Evolutionary conservation across 2,888 invertebrate species (phyloP).

Genomic region (Saturnia pavonia): DNA sequence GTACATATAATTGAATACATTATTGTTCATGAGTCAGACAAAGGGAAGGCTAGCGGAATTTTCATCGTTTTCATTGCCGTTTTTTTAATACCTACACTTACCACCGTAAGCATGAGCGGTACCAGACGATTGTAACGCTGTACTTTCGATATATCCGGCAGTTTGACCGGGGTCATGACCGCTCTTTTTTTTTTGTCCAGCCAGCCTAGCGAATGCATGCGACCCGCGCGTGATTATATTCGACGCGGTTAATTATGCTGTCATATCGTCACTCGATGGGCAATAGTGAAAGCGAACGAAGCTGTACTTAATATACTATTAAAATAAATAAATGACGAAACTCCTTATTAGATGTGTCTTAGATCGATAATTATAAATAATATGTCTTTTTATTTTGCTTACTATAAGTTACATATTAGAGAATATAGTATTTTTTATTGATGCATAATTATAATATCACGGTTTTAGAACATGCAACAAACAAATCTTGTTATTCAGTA

Average conservation of each 20-base stretch:
- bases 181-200: slow-evolving; percentile 74
- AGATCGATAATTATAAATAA: not conserved
- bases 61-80: not conserved
- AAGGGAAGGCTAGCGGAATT: not conserved
- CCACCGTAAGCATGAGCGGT: not conserved
- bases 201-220: slow-evolving; percentile 55
- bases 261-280: slow-evolving; percentile 76
- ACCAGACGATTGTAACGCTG: slow-evolving; percentile 42
- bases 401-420: not conserved
- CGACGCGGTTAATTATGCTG: slow-evolving; percentile 79
- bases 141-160: slow-evolving; percentile 80
- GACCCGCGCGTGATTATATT: slow-evolving; percentile 72
- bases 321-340: not conserved
- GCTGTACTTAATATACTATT: slow-evolving; percentile 21
- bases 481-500: slow-evolving; percentile 39
- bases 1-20: not conserved
- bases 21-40: not conserved
- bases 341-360: not conserved
- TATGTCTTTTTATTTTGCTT: not conserved
- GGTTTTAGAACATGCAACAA: slow-evolving; percentile 42
- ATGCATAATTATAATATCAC: slow-evolving; percentile 31
- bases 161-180: slow-evolving; percentile 71
- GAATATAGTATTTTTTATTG: not conserved
- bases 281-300: slow-evolving; percentile 73
- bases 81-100: not conserved